Evolutionary conservation across 2,113 vertebrate species (phyloP), one percentile per base, ranked within the genome.

Genomic region (Rhineura floridana): DNA sequence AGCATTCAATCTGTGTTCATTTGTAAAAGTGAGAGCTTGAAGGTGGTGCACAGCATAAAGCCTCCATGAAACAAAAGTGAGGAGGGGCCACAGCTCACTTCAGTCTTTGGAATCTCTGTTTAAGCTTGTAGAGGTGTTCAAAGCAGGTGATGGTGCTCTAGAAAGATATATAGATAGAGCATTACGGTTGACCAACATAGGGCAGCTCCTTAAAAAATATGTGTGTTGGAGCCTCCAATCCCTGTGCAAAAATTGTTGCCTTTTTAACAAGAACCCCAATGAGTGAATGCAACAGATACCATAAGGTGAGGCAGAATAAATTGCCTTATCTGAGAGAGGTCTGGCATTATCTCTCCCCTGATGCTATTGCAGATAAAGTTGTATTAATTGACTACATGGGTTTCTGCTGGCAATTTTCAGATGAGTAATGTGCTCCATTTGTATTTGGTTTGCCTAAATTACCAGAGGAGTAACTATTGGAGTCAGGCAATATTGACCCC

Each of bases 401-500:
- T 23, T 86, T 9, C 0, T 19, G 5, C 7, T 2, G 78, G 0
- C 75, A 36, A 23, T 52, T 0, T 0, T 17, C 48, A 89, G 42
- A 1, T 0, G 79, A 65, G 19, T 4, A 65, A 28, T 39, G 17
- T 30, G 3, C 7, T 21, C 36, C 19, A 50, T 3, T 89, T 70
- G n/a, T 44, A 4, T 1, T 6, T 17, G 50, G 36, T 91, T 92
- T 80, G n/a, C 76, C 89, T 84, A 92, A 92, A 85, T 25, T 4
- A 46, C 30, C 33, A n/a, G 50, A 28, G 78, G 48, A 81, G 82
- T 50, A 86, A 76, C 81, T 88, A 17, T 87, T 25, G 3, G 48
- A 91, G 78, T 75, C 90, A 90, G 86, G 90, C 92, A 90, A 88
- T 73, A 42, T 70, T 90, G 86, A 91, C 83, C 77, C 72, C n/a